A percentile compares a stretch with the other conserved stretches of the same genome.
Evolutionary conservation across 2,888 invertebrate species (phyloP).

Genomic region (Melieria omissa): DNA sequence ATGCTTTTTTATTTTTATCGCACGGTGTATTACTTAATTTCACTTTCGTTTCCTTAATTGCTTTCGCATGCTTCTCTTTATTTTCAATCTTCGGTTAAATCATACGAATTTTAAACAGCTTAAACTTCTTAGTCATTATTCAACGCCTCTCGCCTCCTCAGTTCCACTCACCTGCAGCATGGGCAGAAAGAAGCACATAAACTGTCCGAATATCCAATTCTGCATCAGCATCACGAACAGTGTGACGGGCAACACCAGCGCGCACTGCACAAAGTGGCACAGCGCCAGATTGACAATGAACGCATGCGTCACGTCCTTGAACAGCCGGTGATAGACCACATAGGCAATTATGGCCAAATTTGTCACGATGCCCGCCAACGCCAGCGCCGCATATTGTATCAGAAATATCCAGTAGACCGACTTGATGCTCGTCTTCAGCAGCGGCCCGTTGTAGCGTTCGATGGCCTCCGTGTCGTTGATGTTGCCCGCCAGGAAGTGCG

Average conservation of each 20-base stretch:
- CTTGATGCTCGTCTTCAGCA: conserved; percentile 70
- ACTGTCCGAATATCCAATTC: conserved; percentile 79
- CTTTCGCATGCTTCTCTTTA: too few relatives aligned
- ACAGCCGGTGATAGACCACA: conserved; percentile 68
- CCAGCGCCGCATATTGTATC: conserved; percentile 72
- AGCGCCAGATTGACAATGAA: conserved; percentile 76
- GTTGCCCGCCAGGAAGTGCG: conserved; percentile 59
- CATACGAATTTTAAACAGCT: too few relatives aligned
- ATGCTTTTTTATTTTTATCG: too few relatives aligned
- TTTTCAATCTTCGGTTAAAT: too few relatives aligned
- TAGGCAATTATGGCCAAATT: conserved; percentile 73
- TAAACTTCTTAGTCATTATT: too few relatives aligned
- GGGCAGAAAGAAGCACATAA: conserved; percentile 78
- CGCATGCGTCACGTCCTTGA: conserved; percentile 74
- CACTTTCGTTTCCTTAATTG: too few relatives aligned
- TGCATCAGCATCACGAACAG: conserved; percentile 75
- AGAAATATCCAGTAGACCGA: conserved; percentile 73
- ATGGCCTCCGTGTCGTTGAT: conserved; percentile 60
- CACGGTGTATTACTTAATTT: too few relatives aligned
- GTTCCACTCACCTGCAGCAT: conserved; percentile 74
- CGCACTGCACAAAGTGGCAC: conserved; percentile 75
- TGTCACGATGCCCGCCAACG: conserved; percentile 70
- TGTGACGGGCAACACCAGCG: conserved; percentile 76
- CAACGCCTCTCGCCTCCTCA: not conserved
- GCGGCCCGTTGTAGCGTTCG: conserved; percentile 71